These are phyloP conservation scores for Drosophila watanabei DNA, from an alignment of 1,140 invertebrate genomes.

Conservation along the genomic window DNA sequence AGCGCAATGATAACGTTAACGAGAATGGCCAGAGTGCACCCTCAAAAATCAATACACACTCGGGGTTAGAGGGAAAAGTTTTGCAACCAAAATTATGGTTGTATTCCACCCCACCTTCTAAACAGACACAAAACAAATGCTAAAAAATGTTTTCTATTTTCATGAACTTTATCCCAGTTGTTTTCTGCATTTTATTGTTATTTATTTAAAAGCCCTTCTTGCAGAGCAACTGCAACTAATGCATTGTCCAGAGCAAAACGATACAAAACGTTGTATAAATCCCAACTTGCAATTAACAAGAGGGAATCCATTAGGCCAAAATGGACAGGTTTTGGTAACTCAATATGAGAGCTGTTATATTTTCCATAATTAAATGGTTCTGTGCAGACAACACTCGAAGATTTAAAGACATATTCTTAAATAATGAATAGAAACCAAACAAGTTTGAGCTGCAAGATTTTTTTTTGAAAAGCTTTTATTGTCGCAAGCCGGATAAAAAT, in stretches of 20 bases:
- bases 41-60: slow-evolving; percentile 18
- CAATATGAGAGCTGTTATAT: background rate
- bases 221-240: slow-evolving; percentile 21
- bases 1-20: slow-evolving; percentile 20
- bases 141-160: slow-evolving; percentile 5
- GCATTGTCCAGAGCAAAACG: background rate
- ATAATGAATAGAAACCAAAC: slow-evolving; percentile 6
- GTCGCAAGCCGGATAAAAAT: background rate
- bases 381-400: background rate
- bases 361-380: slow-evolving; percentile 1
- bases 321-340: background rate
- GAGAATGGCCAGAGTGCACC: slow-evolving; percentile 18
- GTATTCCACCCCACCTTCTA: background rate
- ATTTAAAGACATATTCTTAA: background rate
- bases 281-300: slow-evolving; percentile 22
- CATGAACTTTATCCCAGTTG: background rate
- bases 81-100: slow-evolving; percentile 12
- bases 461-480: background rate
- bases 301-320: slow-evolving; percentile 18
- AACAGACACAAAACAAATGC: slow-evolving; percentile 13
- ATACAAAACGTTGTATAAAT: background rate
- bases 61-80: slow-evolving; percentile 1
- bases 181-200: slow-evolving; percentile 29
- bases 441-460: background rate
- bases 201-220: slow-evolving; percentile 20